Percentiles rank a stretch among this genome's conserved stretches.
Conservation (phyloP, 1,140 invertebrate genomes). For the Platyura marginata region DNA sequence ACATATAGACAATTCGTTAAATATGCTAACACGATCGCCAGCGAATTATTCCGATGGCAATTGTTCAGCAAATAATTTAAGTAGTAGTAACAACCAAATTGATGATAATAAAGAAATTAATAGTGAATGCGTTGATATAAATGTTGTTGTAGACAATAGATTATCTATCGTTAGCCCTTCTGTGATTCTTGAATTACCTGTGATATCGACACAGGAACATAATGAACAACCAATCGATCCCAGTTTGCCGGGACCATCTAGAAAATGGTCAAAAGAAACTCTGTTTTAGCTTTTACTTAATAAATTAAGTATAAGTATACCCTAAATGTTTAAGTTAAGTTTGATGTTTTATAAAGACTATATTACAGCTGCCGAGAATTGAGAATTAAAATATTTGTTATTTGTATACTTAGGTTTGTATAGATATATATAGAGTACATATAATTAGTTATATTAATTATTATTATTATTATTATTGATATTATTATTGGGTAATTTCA, state of each 20-base stretch:
- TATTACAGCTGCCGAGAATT: too few relatives aligned
- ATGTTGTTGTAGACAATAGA: slow-evolving; percentile 4
- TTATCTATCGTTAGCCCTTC: slow-evolving; percentile 9
- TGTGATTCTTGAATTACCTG: slow-evolving; percentile 22
- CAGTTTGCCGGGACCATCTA: slow-evolving; percentile 17
- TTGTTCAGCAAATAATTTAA: not conserved
- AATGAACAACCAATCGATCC: slow-evolving; percentile 13
- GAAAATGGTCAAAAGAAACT: slow-evolving; percentile 25
- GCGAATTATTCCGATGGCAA: slow-evolving; percentile 1
- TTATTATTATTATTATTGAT: too few relatives aligned
- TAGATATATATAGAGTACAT: too few relatives aligned
- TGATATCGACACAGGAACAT: slow-evolving; percentile 13
- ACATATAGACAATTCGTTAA: not conserved
- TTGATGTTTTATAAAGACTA: too few relatives aligned
- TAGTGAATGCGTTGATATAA: slow-evolving; percentile 3
- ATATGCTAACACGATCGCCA: not conserved
- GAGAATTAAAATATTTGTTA: too few relatives aligned
- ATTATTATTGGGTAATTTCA: too few relatives aligned
- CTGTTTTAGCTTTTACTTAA: slow-evolving; percentile 21
- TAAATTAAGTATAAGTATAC: too few relatives aligned
- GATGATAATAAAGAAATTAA: slow-evolving; percentile 1
- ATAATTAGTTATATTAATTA: too few relatives aligned
- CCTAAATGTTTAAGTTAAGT: too few relatives aligned
- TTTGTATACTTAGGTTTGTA: too few relatives aligned
- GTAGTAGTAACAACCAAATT: not conserved